Evolutionary conservation across 2,888 invertebrate species (phyloP).

Genomic region (Callimorpha dominula): DNA sequence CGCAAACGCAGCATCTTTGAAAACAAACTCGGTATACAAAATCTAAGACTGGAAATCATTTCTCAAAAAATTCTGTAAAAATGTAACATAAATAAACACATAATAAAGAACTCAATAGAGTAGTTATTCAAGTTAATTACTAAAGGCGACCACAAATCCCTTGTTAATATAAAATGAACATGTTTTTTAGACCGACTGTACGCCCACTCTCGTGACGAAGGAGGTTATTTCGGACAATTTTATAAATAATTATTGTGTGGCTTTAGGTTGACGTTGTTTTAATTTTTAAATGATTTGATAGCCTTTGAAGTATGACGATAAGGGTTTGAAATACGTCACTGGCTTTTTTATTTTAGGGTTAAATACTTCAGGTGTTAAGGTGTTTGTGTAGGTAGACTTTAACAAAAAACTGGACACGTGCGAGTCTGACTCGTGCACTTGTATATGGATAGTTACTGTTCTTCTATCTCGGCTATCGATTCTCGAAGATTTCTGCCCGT

Average conservation of each 20-base stretch:
- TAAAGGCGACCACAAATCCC: conserved; percentile 48
- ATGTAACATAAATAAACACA: conserved; percentile 52
- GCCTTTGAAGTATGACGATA: conserved; percentile 24
- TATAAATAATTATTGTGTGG: conserved; percentile 23
- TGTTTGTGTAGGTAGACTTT: neutral
- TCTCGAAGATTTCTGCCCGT: too few species aligned
- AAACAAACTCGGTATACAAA: neutral
- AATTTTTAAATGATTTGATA: conserved; percentile 22
- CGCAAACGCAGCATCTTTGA: neutral
- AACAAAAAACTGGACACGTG: too few species aligned
- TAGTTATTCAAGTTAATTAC: conserved; percentile 58
- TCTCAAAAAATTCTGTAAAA: conserved; percentile 8
- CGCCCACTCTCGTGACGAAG: conserved; percentile 55
- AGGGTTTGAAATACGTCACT: conserved; percentile 10
- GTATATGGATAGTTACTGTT: too few species aligned
- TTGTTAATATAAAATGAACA: conserved; percentile 62
- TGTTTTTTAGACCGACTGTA: conserved; percentile 42
- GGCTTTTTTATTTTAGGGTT: conserved; percentile 1
- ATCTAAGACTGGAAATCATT: neutral
- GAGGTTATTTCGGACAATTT: conserved; percentile 26
- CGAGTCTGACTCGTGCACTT: too few species aligned
- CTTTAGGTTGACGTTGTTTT: conserved; percentile 22
- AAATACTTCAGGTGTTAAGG: neutral
- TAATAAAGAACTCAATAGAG: conserved; percentile 59
- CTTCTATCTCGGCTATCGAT: too few species aligned